These are phyloP conservation scores for Alviniconcha marisindica DNA, from an alignment of 1,140 invertebrate genomes.

Conservation along the genomic window DNA sequence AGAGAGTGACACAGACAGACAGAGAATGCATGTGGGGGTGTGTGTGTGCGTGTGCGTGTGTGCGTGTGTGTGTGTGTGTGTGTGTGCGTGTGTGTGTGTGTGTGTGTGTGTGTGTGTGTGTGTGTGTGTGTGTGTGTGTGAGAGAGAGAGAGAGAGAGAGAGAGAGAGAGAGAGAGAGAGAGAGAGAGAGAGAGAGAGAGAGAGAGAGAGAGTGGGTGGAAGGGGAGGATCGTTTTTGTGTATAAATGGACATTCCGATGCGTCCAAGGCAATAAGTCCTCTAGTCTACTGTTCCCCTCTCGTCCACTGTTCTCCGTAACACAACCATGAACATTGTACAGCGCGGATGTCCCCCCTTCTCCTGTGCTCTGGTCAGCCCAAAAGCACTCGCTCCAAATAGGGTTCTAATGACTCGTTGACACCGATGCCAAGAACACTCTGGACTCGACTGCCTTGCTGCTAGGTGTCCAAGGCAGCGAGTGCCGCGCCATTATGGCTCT, in stretches of 20 bases:
- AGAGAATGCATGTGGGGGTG: background rate
- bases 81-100: background rate
- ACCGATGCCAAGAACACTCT: too few species aligned
- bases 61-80: background rate
- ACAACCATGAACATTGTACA: too few species aligned
- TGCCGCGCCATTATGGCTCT: too few species aligned
- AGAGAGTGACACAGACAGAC: too few species aligned
- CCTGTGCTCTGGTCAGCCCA: too few species aligned
- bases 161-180: conserved; percentile 2
- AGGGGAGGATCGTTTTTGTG: background rate
- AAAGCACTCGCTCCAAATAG: too few species aligned
- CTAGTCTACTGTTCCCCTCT: too few species aligned
- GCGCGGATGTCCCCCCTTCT: too few species aligned
- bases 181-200: background rate
- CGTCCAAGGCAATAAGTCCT: background rate
- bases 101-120: background rate
- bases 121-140: background rate
- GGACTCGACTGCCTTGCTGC: too few species aligned
- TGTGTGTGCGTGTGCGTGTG: background rate
- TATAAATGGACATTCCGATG: background rate
- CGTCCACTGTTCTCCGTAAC: too few species aligned
- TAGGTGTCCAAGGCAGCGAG: too few species aligned
- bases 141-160: conserved; percentile 1
- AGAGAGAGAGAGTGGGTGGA: conserved; percentile 9
- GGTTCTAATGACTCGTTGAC: too few species aligned